These are phyloP conservation scores for Herminia tarsipennalis DNA, from an alignment of 2,888 invertebrate genomes.

Conservation along the genomic window DNA sequence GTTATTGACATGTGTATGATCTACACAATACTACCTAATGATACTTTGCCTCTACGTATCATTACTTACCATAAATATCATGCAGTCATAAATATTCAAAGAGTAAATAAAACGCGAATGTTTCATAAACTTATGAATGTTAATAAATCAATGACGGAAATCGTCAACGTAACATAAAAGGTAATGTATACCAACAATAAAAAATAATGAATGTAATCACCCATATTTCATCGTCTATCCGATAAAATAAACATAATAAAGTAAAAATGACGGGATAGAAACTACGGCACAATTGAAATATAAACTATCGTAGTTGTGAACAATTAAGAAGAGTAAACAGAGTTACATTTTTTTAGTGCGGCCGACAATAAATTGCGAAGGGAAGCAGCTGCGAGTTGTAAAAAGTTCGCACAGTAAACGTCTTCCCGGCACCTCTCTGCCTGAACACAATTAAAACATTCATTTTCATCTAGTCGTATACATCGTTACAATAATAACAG, in stretches of 20 bases:
- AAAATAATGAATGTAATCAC: constrained; percentile 21
- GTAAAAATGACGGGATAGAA: constrained; percentile 5
- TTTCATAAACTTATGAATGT: constrained; percentile 13
- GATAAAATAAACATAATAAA: constrained; percentile 17
- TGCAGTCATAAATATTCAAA: too few relatives aligned
- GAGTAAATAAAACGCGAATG: constrained; percentile 26
- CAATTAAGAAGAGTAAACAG: constrained; percentile 61
- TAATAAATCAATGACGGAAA: background rate
- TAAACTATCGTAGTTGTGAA: constrained; percentile 47
- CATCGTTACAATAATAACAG: constrained; percentile 29
- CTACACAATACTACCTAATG: too few relatives aligned
- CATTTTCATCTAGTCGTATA: constrained; percentile 28
- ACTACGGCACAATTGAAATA: constrained; percentile 40
- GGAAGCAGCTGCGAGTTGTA: constrained; percentile 67
- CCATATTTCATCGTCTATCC: constrained; percentile 15
- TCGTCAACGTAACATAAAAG: background rate
- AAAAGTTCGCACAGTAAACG: constrained; percentile 70
- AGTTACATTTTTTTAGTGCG: constrained; percentile 59
- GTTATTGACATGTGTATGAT: too few relatives aligned
- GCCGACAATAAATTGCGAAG: constrained; percentile 61
- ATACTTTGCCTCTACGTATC: too few relatives aligned
- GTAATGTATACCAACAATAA: background rate
- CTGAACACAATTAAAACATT: constrained; percentile 56
- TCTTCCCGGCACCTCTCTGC: constrained; percentile 54
- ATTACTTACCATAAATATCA: too few relatives aligned